These are phyloP conservation scores for Pogoniulus pusillus DNA, from an alignment of 2,797 vertebrate genomes.

Conservation along the genomic window DNA sequence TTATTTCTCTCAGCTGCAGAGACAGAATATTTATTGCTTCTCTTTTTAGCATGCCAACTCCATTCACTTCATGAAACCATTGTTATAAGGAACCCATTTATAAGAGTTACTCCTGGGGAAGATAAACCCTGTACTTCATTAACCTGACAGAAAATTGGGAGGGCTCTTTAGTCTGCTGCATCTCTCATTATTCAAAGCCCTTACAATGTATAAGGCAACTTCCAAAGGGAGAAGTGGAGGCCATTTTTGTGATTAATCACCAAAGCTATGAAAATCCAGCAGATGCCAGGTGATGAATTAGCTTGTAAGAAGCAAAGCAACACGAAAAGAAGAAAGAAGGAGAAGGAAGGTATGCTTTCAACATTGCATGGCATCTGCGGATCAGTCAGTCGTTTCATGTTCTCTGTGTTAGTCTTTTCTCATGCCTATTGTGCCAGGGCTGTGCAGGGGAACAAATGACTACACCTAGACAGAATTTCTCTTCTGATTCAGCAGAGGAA, in stretches of 20 bases:
- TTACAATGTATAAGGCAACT: slow-evolving; percentile 30
- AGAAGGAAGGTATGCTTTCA: neutral
- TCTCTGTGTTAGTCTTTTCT: neutral
- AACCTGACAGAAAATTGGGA: slow-evolving; percentile 48
- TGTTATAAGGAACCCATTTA: slow-evolving; percentile 28
- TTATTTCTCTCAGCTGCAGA: neutral
- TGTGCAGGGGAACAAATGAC: neutral
- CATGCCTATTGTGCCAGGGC: neutral
- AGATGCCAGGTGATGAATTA: slow-evolving; percentile 44
- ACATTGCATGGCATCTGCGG: neutral
- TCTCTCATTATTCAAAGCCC: slow-evolving; percentile 41
- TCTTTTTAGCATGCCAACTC: slow-evolving; percentile 14
- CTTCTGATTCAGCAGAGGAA: neutral
- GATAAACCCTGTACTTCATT: slow-evolving; percentile 54
- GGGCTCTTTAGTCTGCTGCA: slow-evolving; percentile 43
- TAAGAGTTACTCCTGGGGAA: slow-evolving; percentile 32
- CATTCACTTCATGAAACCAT: slow-evolving; percentile 10
- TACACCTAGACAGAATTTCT: neutral
- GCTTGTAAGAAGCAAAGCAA: neutral
- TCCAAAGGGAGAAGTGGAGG: slow-evolving; percentile 44
- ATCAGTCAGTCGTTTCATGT: slow-evolving; percentile 1
- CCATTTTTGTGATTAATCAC: slow-evolving; percentile 53
- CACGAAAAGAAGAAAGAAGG: neutral
- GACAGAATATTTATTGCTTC: slow-evolving; percentile 23
- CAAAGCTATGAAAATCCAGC: slow-evolving; percentile 32